phyloP scores from a whole-genome alignment of 2,797 vertebrate genomes.

The Staurois parvus region DNA sequence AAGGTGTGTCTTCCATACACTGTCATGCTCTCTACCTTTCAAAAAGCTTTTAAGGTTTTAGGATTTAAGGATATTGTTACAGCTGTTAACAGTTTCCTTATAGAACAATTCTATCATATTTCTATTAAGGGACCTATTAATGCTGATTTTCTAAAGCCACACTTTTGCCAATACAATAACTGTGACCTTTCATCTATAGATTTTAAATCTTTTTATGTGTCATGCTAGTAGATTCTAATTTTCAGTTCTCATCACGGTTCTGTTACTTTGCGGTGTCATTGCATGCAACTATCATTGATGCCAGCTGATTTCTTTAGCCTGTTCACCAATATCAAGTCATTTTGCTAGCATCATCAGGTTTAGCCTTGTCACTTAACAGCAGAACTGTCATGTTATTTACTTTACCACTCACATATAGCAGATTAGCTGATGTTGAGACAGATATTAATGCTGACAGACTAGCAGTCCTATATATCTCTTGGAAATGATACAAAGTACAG shows the following conservation, averaged over 20 bases:
- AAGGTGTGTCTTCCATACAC: conserved; percentile 68
- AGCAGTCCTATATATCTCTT: no score
- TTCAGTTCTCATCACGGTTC: neutral
- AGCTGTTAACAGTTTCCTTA: neutral
- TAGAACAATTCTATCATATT: neutral
- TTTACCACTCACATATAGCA: neutral
- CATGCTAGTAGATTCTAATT: neutral
- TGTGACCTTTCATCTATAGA: neutral
- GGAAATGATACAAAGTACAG: no score
- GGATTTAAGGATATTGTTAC: neutral
- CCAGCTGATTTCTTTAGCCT: neutral
- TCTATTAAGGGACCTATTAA: no score
- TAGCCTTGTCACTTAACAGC: neutral
- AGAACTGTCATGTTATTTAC: neutral
- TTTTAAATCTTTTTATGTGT: neutral
- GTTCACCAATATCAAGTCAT: neutral
- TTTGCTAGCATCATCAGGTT: neutral
- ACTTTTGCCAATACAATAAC: neutral
- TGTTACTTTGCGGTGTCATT: neutral
- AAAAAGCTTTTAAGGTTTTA: neutral
- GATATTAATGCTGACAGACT: no score
- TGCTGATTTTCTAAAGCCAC: no score
- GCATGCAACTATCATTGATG: no score
- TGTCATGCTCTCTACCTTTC: neutral
- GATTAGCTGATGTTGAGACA: neutral